A percentile compares a stretch with the other conserved stretches of the same genome.
phyloP scores from a whole-genome alignment of 2,797 vertebrate genomes.

The Sebastes wilsoni region DNA sequence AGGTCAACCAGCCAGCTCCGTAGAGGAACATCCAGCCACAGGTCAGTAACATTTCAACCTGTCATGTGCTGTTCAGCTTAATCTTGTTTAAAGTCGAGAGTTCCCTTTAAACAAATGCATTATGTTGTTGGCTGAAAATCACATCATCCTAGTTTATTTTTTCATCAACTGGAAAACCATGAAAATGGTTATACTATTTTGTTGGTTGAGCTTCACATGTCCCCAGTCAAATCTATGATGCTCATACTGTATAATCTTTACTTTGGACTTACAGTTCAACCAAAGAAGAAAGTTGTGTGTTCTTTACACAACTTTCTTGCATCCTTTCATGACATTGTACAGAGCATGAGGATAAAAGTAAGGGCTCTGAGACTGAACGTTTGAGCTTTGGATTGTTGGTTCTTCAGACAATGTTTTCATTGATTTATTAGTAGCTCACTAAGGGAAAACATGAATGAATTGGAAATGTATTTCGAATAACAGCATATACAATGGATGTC shows the following conservation, averaged over 20 bases:
- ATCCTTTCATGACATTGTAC: neutral
- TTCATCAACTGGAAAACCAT: neutral
- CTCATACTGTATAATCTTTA: neutral
- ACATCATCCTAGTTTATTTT: neutral
- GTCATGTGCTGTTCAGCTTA: constrained; percentile 15
- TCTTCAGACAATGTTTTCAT: neutral
- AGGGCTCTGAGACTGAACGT: no score
- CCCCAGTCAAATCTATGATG: neutral
- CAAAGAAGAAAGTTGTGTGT: neutral
- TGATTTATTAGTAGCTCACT: neutral
- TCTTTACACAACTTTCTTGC: neutral
- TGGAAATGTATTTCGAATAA: neutral
- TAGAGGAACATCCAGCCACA: constrained; percentile 40
- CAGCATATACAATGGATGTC: neutral
- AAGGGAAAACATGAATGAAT: neutral
- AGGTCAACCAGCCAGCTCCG: constrained; percentile 33
- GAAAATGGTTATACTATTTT: neutral
- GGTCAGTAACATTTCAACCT: constrained; percentile 48
- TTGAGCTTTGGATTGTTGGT: neutral
- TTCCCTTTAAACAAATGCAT: neutral
- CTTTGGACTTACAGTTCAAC: neutral
- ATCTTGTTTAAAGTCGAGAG: neutral
- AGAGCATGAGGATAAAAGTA: neutral
- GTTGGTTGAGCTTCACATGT: neutral
- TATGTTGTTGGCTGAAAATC: neutral